A percentile compares a stretch with the other conserved stretches of the same genome.
Conservation (phyloP, 2,888 invertebrate genomes). For the Dicranocentrus wangi region DNA sequence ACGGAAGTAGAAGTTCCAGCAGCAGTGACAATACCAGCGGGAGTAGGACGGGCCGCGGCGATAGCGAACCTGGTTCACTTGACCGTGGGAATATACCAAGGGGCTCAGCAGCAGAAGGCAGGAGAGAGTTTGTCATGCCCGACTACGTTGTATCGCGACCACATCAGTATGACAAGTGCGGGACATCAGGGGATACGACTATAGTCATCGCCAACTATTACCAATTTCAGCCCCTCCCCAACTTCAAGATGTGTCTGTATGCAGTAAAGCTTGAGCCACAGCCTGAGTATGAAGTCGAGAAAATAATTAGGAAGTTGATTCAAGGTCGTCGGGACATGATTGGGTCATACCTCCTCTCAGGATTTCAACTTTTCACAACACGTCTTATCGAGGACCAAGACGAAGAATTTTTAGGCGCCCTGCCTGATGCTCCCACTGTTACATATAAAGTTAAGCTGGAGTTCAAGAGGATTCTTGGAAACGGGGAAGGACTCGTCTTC, state of each 20-base stretch:
- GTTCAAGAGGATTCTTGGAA: neutral
- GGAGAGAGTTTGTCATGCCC: neutral
- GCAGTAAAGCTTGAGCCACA: neutral
- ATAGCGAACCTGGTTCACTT: no score
- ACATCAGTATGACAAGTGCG: neutral
- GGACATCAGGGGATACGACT: neutral
- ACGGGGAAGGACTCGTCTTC: constrained; percentile 21
- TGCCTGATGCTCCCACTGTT: neutral
- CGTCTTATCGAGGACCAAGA: neutral
- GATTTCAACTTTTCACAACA: constrained; percentile 34
- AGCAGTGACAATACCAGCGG: no score
- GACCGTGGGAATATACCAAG: no score
- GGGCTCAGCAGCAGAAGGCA: neutral
- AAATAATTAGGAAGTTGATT: neutral
- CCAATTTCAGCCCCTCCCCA: neutral
- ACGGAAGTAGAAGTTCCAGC: no score
- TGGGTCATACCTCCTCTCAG: constrained; percentile 42
- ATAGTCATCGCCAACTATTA: neutral
- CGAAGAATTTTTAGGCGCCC: neutral
- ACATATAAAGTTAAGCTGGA: constrained; percentile 12
- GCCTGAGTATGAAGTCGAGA: neutral
- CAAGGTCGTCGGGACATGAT: neutral
- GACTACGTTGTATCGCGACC: neutral
- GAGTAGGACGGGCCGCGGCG: no score
- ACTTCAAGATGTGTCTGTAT: neutral